Conservation (phyloP, 2,888 invertebrate genomes). For the Tipula helvola region DNA sequence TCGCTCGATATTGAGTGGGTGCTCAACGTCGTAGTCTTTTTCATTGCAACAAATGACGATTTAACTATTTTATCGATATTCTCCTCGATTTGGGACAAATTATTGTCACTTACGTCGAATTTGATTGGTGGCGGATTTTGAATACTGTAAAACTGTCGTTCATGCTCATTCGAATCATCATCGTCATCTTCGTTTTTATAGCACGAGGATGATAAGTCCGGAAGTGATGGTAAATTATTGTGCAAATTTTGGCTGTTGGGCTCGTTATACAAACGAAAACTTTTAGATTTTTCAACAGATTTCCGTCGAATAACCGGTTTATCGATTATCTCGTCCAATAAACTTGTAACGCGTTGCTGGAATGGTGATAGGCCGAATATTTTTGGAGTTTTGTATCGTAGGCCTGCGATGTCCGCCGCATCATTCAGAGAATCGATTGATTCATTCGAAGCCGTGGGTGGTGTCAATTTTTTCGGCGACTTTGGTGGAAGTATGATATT, state of each 20-base stretch:
- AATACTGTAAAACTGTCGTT: not conserved
- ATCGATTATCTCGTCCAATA: conserved; percentile 31
- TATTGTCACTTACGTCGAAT: conserved; percentile 33
- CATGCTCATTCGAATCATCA: conserved; percentile 4
- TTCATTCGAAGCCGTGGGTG: conserved; percentile 22
- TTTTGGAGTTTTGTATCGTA: conserved; percentile 25
- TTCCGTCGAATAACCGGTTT: conserved; percentile 38
- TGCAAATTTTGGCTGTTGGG: conserved; percentile 18
- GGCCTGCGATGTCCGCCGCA: not conserved
- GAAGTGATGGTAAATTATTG: conserved; percentile 31
- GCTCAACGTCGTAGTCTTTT: conserved; percentile 22
- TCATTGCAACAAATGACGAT: conserved; percentile 30
- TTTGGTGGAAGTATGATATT: conserved; percentile 24
- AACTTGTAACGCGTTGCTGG: conserved; percentile 36
- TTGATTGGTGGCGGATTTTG: not conserved
- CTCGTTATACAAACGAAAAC: conserved; percentile 51
- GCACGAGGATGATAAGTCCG: conserved; percentile 24
- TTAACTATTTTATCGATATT: conserved; percentile 31
- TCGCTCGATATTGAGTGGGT: not conserved
- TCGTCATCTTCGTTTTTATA: conserved; percentile 10
- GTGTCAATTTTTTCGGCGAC: conserved; percentile 11
- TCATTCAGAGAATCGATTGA: conserved; percentile 23
- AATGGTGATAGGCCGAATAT: conserved; percentile 41
- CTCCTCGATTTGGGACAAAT: conserved; percentile 30
- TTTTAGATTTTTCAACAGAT: conserved; percentile 57